Conservation (phyloP, 2,797 vertebrate species). For the Sebastes taczanowskii region DNA sequence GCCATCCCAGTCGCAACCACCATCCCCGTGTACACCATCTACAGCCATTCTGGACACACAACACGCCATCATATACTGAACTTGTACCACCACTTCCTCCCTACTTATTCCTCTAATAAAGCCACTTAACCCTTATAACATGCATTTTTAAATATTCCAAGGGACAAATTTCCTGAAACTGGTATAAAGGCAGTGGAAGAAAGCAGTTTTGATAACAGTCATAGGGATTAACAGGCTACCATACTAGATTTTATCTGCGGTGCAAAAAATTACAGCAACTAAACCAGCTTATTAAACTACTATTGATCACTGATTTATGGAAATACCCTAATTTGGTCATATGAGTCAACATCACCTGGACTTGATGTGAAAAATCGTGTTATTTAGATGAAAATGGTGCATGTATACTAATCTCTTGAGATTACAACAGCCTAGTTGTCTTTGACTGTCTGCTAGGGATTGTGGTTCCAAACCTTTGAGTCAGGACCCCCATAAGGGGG, state of each 20-base stretch:
- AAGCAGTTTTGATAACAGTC: neutral
- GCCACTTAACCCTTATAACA: neutral
- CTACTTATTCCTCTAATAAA: neutral
- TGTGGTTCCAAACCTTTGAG: neutral
- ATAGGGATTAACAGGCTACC: neutral
- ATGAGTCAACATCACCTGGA: neutral
- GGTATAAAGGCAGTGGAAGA: neutral
- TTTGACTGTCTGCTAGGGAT: neutral
- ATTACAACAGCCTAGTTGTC: neutral
- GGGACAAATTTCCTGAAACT: neutral
- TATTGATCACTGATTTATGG: neutral
- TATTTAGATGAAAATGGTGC: neutral
- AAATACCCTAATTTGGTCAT: neutral
- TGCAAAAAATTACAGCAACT: neutral
- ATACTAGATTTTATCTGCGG: neutral
- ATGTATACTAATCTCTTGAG: neutral
- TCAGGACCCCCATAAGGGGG: neutral
- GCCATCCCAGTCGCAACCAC: conserved; percentile 92
- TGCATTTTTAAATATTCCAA: neutral
- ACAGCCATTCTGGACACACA: conserved; percentile 97
- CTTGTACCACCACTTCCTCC: neutral
- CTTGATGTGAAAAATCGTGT: neutral
- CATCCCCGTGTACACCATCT: conserved; percentile 92
- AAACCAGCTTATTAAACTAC: neutral
- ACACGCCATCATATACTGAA: conserved; percentile 57